Evolutionary conservation across 2,113 vertebrate species (phyloP).

Genomic region (Lampris incognitus): DNA sequence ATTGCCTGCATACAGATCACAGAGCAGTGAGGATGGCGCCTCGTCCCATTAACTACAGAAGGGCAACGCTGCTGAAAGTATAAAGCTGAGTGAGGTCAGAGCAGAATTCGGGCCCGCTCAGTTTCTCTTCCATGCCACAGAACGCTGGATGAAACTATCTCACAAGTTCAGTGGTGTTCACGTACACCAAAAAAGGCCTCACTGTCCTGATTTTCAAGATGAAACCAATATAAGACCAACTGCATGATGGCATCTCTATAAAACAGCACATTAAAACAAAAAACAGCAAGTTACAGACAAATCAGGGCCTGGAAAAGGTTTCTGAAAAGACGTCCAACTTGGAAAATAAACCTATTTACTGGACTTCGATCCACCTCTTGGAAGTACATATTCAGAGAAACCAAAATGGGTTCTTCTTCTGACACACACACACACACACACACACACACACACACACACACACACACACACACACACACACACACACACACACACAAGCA

Average conservation of each 20-base stretch:
- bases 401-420: neutral
- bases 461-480: slow-evolving; percentile 3
- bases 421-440: neutral
- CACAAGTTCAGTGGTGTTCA: neutral
- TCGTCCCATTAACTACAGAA: slow-evolving; percentile 55
- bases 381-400: neutral
- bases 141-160: slow-evolving; percentile 8
- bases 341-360: neutral
- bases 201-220: too few species aligned
- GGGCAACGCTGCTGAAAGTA: slow-evolving; percentile 37
- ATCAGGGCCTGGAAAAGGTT: neutral
- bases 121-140: slow-evolving; percentile 3
- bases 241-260: too few species aligned
- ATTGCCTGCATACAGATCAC: slow-evolving; percentile 20
- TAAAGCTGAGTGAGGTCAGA: slow-evolving; percentile 21
- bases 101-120: neutral
- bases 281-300: neutral
- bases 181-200: too few species aligned
- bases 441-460: slow-evolving; percentile 12
- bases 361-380: neutral
- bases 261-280: too few species aligned
- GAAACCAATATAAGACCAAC: too few species aligned
- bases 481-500: neutral
- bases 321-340: neutral
- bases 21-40: slow-evolving; percentile 24